These are phyloP conservation scores for Enteromius treurensis DNA, from an alignment of 2,797 vertebrate genomes.

Conservation along the genomic window DNA sequence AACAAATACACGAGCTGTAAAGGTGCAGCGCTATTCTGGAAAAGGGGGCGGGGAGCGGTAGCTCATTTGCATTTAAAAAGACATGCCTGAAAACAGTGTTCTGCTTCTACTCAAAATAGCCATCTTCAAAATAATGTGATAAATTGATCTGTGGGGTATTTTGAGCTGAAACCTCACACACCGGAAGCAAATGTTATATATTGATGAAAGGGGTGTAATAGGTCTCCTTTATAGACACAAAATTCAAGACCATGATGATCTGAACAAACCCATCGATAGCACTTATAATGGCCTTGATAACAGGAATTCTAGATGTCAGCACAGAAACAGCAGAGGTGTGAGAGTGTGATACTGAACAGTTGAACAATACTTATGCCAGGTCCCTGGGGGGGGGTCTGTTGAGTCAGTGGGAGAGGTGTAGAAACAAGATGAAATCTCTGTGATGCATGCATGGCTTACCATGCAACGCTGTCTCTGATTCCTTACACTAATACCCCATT, in stretches of 20 bases:
- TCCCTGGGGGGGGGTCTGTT: conserved; percentile 4
- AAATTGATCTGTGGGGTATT: neutral
- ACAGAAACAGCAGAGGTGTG: conserved; percentile 9
- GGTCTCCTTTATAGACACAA: neutral
- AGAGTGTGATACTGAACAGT: conserved; percentile 16
- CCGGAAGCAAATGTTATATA: neutral
- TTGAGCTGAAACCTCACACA: neutral
- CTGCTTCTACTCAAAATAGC: neutral
- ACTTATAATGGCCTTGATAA: conserved; percentile 25
- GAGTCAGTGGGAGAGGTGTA: conserved; percentile 23
- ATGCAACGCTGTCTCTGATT: conserved; percentile 21
- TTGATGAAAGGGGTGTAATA: neutral
- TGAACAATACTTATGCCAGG: conserved; percentile 23
- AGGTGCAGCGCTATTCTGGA: too few relatives aligned
- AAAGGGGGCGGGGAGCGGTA: too few relatives aligned
- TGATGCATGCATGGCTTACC: conserved; percentile 34
- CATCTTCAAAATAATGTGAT: neutral
- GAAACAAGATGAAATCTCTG: conserved; percentile 39
- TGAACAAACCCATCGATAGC: neutral
- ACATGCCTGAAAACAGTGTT: neutral
- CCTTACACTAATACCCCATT: conserved; percentile 9
- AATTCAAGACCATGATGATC: neutral
- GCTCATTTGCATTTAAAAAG: neutral
- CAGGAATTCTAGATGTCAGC: conserved; percentile 12
- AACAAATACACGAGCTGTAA: too few relatives aligned